These are phyloP conservation scores for Morpho deidamia DNA, from an alignment of 2,888 invertebrate genomes.

Conservation along the genomic window DNA sequence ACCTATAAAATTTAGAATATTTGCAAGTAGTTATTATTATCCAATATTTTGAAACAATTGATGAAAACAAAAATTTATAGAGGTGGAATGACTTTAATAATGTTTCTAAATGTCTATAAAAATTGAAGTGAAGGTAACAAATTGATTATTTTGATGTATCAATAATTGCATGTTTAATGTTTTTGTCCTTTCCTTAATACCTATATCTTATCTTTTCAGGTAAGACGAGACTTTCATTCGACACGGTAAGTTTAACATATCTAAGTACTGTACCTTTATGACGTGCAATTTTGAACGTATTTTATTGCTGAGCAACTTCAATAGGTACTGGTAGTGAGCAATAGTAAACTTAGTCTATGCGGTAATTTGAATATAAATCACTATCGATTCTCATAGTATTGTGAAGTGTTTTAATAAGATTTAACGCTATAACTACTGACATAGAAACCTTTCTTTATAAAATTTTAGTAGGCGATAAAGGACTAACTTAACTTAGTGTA, in stretches of 20 bases:
- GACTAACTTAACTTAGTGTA: too few species aligned
- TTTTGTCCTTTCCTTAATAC: too few species aligned
- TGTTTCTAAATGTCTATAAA: too few species aligned
- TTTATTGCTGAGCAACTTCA: background rate
- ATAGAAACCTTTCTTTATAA: background rate
- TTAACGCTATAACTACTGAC: background rate
- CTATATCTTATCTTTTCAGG: background rate
- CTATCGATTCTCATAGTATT: background rate
- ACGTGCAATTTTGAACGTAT: background rate
- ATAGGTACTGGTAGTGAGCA: too few species aligned
- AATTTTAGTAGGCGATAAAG: background rate
- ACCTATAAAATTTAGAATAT: too few species aligned
- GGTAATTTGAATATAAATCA: slow-evolving; percentile 4
- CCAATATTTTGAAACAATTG: too few species aligned
- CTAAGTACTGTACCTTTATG: background rate
- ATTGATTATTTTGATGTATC: too few species aligned
- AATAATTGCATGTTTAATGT: too few species aligned
- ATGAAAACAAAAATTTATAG: too few species aligned
- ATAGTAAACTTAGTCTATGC: background rate
- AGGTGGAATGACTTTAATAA: too few species aligned
- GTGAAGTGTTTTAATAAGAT: slow-evolving; percentile 1
- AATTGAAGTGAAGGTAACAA: too few species aligned
- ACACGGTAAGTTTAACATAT: background rate
- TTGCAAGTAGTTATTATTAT: too few species aligned
- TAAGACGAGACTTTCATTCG: background rate